Percentiles rank a stretch among this genome's conserved stretches.
These are phyloP conservation scores for Rhogogaster chlorosoma DNA, from an alignment of 2,888 invertebrate genomes.

Conservation along the genomic window DNA sequence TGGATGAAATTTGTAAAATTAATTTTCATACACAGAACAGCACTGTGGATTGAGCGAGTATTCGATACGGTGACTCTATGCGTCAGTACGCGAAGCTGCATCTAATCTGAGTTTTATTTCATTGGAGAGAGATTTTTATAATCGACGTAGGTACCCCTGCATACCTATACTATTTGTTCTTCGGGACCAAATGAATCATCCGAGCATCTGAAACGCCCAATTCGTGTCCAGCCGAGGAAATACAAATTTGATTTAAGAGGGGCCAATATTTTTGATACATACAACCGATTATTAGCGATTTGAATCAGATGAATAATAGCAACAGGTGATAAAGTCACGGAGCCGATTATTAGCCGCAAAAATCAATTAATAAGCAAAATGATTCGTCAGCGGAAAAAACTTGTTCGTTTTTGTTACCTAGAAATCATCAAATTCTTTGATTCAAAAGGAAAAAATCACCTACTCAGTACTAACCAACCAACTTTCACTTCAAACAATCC, in stretches of 20 bases:
- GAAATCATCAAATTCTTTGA: not conserved
- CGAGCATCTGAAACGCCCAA: conserved; percentile 1
- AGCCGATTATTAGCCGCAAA: not conserved
- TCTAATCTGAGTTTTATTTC: not conserved
- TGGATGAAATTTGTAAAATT: not conserved
- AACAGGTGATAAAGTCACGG: not conserved
- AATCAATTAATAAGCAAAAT: not conserved
- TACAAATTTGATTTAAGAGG: not conserved
- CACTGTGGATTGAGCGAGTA: not conserved
- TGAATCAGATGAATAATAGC: not conserved
- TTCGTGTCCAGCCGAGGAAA: not conserved
- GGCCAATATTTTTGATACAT: not conserved
- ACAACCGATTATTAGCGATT: conserved; percentile 6
- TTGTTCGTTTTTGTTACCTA: not conserved
- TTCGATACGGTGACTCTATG: not conserved
- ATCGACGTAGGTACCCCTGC: not conserved
- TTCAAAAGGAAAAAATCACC: not conserved
- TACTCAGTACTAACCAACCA: not conserved
- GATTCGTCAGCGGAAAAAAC: not conserved
- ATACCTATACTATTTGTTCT: not conserved
- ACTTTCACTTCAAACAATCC: not conserved
- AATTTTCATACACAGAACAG: not conserved
- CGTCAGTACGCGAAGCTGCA: not conserved
- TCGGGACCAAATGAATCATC: conserved; percentile 9
- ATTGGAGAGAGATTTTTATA: not conserved